Evolutionary conservation across 2,888 invertebrate genomes (phyloP), one percentile per base, ranked within the genome.

Genomic region (Brachyptera risi): DNA sequence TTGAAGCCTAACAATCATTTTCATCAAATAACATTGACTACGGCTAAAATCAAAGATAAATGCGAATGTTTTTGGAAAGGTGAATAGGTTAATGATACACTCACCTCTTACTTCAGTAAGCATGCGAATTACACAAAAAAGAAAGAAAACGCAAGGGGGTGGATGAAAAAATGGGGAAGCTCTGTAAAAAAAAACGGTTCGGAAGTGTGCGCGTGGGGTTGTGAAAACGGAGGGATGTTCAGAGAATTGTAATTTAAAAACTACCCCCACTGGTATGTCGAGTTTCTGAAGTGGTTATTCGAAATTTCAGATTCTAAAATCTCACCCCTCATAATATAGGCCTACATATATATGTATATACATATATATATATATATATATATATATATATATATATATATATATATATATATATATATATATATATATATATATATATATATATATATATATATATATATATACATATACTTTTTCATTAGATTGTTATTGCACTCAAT

Each of bases 201-300:
- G 24, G 24, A 21, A 21, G 21, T 17, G n/a, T n/a, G n/a, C 3
- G 38, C 19, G 21, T 17, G 38, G 37, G 37, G 54, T 21, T 35
- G 54, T 35, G 35, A 35, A 35, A 54, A 54, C 23, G 37, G 24
- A 35, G 54, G 35, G 54, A 54, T 54, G 54, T 37, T 54, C 54
- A 17, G 54, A n/a, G n/a, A 54, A 19, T 54, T 54, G 54, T 37
- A 54, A 54, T 54, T 54, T 54, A 54, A 54, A 54, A 54, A 54
- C 35, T 35, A 19, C 37, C 35, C 54, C 54, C 54, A 54, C 21
- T 54, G 54, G 54, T 13, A 35, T 54, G 54, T 37, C 23, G 54
- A 47, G 21, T 47, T 47, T 31, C 51, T 51, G 17, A 27, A 51
- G 27, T 35, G 17, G 51, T 15, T 51, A 24, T 31, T 51, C 35